Base-by-base conservation (phyloP, 2,888 invertebrate species). In the Drosophila imparisetae region DNA sequence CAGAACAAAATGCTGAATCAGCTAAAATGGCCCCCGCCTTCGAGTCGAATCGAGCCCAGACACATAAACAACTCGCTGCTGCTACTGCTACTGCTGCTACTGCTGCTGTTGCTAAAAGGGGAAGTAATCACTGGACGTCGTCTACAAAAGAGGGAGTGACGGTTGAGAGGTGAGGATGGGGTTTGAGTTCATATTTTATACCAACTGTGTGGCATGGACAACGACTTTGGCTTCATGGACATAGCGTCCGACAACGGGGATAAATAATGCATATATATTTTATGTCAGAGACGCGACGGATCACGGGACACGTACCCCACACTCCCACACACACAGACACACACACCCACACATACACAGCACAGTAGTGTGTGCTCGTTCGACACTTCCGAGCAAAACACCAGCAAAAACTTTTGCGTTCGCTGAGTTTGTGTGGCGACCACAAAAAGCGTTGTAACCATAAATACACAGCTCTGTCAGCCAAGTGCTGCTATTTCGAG, bases 251-350 rank as follows among this genome's bases (percentile, higher is more conserved):
- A 66, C 50, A 68, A 52, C 54, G 73, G 48, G 79, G 77, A 87
- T 83, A 87, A 85, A 88, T 87, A 89, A 89, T 85, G 88, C 83
- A 85, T 85, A 85, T 87, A 85, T 85, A 85, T 87, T 85, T 86
- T 60, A 83, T 75, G 80, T 83, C 78, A 87, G 80, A 29, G 72
- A 21, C 45, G 66, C 70, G 38, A 60, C 66, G 79, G 81, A 81
- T 81, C 78, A 69, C 42, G 67, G 76, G 58, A 52, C 71, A 81
- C 70, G 60, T 68, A 24, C 38, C n/a, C 7, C 21, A 21, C 27
- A 11, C 21, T 18, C 30, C 27, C 0, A 24, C 7, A 1, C 24
- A 4, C 18, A 21, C 58, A 11, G 21, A 13, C 24, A 24, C 2
- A 0, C 18, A 21, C 29, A 15, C 6, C 4, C 34, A 34, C 36